Base-by-base conservation (phyloP, 2,113 vertebrate genomes). In the Chionis minor region DNA sequence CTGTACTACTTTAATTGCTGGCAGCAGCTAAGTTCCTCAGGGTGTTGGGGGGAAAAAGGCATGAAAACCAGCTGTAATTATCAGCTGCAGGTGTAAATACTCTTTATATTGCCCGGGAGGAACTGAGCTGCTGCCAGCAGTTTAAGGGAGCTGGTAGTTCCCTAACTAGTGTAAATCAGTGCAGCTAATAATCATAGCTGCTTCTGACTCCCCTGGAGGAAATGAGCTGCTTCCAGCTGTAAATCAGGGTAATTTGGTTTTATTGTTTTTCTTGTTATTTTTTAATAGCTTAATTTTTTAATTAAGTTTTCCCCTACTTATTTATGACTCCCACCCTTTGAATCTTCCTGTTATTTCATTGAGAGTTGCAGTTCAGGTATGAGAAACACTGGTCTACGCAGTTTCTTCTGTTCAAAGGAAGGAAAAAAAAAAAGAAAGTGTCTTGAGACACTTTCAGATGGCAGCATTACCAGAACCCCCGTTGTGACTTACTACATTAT, bases 181-280 rank as follows among this genome's bases (percentile, higher is more conserved):
- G 47, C 88, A 80, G 88, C 71, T 93, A 66, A 92, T 86, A 91
- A 87, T 87, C 84, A 47, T n/a, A 93, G 88, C 78, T 84, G 87
- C 69, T 69, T 81, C 91, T 78, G 42, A 84, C 55, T 90, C 63
- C 83, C 59, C 86, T 86, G 82, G 81, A 92, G 92, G 74, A 96
- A 96, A 78, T 33, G 55, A 95, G 55, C 75, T 91, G 40, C 86
- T 96, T 94, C 52, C 61, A 96, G 91, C 83, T 92, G 89, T 94
- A 96, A 97, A 94, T 91, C 93, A 91, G 69, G n/a, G 69, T 69
- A 24, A 7, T 92, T 94, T 81, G 63, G 52, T 81, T 97, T 95
- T 87, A 86, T 86, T 93, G 79, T 72, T 92, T 91, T 93, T 81
- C 80, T 90, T 94, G 83, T 81, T 94, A 45, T 72, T 94, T 95